Evolutionary conservation across 2,797 vertebrate species (phyloP).

Genomic region (Sebastolobus altivelis): DNA sequence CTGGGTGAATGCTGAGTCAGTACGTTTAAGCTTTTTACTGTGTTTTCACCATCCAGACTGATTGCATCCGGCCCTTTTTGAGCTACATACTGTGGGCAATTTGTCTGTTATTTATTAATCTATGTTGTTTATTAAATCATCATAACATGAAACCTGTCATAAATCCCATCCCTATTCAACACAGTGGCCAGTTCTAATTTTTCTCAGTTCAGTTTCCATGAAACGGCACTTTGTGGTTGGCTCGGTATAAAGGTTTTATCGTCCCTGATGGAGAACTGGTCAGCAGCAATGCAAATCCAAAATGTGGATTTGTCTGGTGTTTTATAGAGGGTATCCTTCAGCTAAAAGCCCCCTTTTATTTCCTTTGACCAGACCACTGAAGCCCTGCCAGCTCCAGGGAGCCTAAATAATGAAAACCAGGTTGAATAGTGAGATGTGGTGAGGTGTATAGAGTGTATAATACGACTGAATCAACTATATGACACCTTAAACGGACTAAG

Average conservation of each 20-base stretch:
- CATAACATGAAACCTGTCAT: neutral
- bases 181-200: conserved; percentile 1
- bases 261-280: neutral
- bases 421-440: neutral
- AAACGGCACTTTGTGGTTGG: conserved; percentile 1
- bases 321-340: neutral
- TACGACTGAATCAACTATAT: neutral
- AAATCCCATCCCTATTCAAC: neutral
- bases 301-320: neutral
- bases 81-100: neutral
- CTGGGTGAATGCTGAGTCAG: no score
- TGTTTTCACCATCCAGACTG: no score
- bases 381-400: neutral
- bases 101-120: conserved; percentile 1
- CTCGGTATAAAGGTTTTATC: neutral
- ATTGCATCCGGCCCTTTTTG: neutral
- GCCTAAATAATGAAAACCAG: neutral
- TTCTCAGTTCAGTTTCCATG: neutral
- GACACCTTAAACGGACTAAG: neutral
- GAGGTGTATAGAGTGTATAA: neutral
- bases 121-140: conserved; percentile 19
- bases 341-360: neutral
- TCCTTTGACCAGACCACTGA: conserved; percentile 1
- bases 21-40: neutral
- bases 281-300: neutral